A percentile compares a stretch with the other conserved stretches of the same genome.
Evolutionary conservation across 1,140 invertebrate species (phyloP).

Genomic region (Zaprionus capensis): DNA sequence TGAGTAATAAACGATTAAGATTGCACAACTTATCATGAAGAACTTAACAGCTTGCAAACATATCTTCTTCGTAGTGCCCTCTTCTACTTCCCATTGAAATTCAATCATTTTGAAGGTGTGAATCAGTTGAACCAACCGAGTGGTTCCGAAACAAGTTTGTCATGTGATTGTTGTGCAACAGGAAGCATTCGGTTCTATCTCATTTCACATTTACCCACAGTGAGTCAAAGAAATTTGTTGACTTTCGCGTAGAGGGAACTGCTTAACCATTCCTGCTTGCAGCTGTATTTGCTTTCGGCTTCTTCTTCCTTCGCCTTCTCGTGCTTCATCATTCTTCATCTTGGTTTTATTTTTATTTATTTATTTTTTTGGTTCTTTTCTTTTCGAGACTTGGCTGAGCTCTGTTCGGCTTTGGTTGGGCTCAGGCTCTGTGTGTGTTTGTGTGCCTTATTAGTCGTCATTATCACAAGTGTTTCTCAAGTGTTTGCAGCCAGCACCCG

Average conservation of each 20-base stretch:
- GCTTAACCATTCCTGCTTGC: conserved; percentile 9
- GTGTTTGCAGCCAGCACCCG: conserved; percentile 41
- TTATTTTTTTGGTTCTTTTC: conserved; percentile 23
- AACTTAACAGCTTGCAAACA: background rate
- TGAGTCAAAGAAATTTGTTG: conserved; percentile 17
- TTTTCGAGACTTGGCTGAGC: conserved; percentile 20
- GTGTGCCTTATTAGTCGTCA: conserved; percentile 78
- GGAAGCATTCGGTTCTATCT: conserved; percentile 8
- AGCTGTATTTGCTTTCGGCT: conserved; percentile 45
- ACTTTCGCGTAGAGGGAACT: conserved; percentile 3
- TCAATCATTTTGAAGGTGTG: conserved; percentile 2
- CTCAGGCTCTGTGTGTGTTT: conserved; percentile 49
- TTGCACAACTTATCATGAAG: background rate
- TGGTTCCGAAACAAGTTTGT: conserved; percentile 8
- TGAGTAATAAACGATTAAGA: background rate
- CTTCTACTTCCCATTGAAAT: background rate
- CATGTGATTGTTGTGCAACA: background rate
- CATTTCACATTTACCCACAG: background rate
- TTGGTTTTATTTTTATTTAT: conserved; percentile 27
- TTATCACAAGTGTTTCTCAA: conserved; percentile 79
- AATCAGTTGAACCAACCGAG: conserved; percentile 1
- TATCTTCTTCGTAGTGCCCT: no score
- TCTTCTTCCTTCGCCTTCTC: conserved; percentile 10
- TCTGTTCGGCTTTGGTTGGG: conserved; percentile 12
- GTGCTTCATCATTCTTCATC: conserved; percentile 16